Evolutionary conservation across 2,888 invertebrate genomes (phyloP).

Genomic region (Polyommatus icarus): DNA sequence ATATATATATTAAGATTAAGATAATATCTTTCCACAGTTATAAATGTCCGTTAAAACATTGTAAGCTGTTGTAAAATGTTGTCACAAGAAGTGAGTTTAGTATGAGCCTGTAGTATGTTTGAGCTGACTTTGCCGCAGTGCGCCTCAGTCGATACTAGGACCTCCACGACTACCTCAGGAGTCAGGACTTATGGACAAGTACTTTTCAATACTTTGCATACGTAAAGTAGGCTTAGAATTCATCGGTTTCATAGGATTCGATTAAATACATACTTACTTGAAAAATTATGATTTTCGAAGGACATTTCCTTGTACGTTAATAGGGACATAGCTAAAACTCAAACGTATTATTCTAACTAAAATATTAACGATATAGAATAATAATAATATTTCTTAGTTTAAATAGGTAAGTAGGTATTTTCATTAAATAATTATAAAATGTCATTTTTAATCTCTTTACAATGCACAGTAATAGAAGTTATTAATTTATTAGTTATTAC

Average conservation of each 20-base stretch:
- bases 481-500: too few relatives aligned
- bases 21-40: too few relatives aligned
- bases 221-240: not conserved
- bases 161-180: not conserved
- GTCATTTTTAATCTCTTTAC: too few relatives aligned
- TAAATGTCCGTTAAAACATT: too few relatives aligned
- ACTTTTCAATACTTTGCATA: not conserved
- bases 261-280: not conserved
- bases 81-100: not conserved
- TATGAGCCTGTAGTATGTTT: not conserved
- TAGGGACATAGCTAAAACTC: too few relatives aligned
- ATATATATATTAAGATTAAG: too few relatives aligned
- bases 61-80: not conserved
- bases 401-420: too few relatives aligned
- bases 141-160: slow-evolving; percentile 28
- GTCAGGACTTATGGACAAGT: not conserved
- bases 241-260: not conserved
- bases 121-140: slow-evolving; percentile 28
- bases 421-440: too few relatives aligned
- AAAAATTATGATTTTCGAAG: not conserved
- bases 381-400: too few relatives aligned
- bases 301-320: not conserved
- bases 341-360: too few relatives aligned
- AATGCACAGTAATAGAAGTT: too few relatives aligned
- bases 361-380: too few relatives aligned